Percentiles rank a stretch among this genome's conserved stretches.
phyloP scores from a whole-genome alignment of 2,797 vertebrate species.

The Anisognathus igniventris region DNA sequence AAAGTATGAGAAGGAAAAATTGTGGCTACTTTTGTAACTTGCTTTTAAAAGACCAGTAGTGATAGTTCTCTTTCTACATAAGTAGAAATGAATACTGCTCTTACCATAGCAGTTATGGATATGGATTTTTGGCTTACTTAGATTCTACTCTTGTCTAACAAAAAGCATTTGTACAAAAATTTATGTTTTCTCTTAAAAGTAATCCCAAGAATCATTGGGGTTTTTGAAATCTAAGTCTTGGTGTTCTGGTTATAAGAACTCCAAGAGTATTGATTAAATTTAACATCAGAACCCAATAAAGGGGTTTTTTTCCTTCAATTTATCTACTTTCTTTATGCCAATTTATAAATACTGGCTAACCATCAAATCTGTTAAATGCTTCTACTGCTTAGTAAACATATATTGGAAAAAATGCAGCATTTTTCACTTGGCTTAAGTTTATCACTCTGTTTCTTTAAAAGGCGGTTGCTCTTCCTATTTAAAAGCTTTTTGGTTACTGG shows the following conservation, averaged over 20 bases:
- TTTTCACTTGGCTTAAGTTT: constrained; percentile 29
- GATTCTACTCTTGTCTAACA: neutral
- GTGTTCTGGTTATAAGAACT: neutral
- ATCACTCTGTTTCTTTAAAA: constrained; percentile 9
- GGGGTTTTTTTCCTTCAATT: neutral
- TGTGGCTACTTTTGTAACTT: neutral
- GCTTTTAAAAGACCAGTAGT: neutral
- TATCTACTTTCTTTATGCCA: neutral
- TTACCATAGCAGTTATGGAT: neutral
- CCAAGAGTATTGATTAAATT: neutral
- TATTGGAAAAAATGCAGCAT: neutral
- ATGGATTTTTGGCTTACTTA: neutral
- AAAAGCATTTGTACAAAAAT: constrained; percentile 2
- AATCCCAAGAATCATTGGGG: neutral
- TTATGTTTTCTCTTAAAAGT: neutral
- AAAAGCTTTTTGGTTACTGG: constrained; percentile 8
- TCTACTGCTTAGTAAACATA: neutral
- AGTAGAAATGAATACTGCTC: neutral
- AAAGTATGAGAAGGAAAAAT: neutral
- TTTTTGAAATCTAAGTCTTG: neutral
- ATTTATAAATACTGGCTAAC: neutral
- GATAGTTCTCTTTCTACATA: neutral
- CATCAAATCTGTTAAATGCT: neutral
- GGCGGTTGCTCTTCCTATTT: neutral
- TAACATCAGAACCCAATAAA: neutral